Evolutionary conservation across 2,113 vertebrate genomes (phyloP).

Genomic region (Prolemur simus): DNA sequence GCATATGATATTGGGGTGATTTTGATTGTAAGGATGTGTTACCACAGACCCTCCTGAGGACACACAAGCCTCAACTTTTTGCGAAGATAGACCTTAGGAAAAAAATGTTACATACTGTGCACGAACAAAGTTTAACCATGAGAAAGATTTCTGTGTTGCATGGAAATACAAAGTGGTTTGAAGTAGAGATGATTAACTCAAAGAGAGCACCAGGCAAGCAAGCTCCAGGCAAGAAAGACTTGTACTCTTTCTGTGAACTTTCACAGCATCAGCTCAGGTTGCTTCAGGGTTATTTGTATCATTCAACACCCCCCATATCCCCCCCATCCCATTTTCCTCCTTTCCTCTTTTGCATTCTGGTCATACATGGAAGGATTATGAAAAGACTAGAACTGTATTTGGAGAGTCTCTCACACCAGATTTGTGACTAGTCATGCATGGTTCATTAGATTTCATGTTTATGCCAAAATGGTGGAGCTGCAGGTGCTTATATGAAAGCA

Average conservation of each 20-base stretch:
- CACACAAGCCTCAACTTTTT: background rate
- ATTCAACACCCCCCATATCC: background rate
- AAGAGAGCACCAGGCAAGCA: background rate
- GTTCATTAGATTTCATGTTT: constrained; percentile 26
- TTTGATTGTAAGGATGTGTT: background rate
- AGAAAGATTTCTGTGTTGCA: background rate
- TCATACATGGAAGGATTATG: background rate
- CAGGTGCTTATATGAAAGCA: background rate
- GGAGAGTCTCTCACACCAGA: background rate
- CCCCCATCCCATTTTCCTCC: background rate
- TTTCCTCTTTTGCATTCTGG: background rate
- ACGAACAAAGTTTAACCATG: background rate
- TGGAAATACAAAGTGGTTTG: background rate
- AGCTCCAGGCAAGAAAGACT: background rate
- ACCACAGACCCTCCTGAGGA: background rate
- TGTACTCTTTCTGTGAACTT: background rate
- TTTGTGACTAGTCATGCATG: background rate
- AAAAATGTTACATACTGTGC: background rate
- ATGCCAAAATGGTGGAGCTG: background rate
- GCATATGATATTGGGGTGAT: background rate
- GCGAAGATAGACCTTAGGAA: background rate
- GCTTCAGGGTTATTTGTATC: background rate
- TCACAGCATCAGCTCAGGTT: background rate
- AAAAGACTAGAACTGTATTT: background rate
- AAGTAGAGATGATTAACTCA: background rate